Base-by-base conservation (phyloP, 2,797 vertebrate genomes). In the Rhinatrema bivittatum region DNA sequence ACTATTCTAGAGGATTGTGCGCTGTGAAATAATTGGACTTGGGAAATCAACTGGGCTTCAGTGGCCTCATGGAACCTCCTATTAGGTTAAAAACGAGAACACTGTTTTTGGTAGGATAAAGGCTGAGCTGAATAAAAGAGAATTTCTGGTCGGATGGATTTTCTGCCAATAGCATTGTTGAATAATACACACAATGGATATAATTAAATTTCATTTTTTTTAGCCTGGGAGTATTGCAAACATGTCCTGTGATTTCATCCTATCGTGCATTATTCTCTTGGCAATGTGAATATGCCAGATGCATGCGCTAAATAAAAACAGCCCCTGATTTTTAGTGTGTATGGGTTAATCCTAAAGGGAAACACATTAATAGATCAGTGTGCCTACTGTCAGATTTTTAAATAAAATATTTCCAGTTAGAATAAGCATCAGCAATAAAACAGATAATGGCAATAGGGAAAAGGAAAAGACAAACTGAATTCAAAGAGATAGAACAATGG, bases 21-120 rank as follows among this genome's bases (percentile, higher is more conserved):
- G 74, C 82, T 75, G 73, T 79, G 78, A 88, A 90, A 87, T 95
- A 94, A 96, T 93, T 97, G 91, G 91, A 69, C 86, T 83, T 86
- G 93, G 91, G 90, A 95, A 93, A 93, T 92, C 90, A 93, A 70
- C 81, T 68, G 84, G 86, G 87, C 88, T 94, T 84, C 88, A 80
- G 76, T 56, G 70, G 86, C 89, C 83, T 87, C 72, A 26, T 78
- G 72, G 78, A 81, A 84, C 74, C 82, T 84, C 85, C 78, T 79
- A 43, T 54, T 36, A 39, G 38, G 25, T 37, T 42, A 42, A 43
- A 79, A 85, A 82, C 68, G 58, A 75, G 76, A 74, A 63, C 49
- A 68, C 68, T 59, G 69, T 76, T 72, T 53, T 81, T 75, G 72
- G 74, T 68, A 46, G 31, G 48, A 46, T 50, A 45, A 72, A 65